Base-by-base conservation (phyloP, 2,797 vertebrate genomes). In the Falco concolor region DNA sequence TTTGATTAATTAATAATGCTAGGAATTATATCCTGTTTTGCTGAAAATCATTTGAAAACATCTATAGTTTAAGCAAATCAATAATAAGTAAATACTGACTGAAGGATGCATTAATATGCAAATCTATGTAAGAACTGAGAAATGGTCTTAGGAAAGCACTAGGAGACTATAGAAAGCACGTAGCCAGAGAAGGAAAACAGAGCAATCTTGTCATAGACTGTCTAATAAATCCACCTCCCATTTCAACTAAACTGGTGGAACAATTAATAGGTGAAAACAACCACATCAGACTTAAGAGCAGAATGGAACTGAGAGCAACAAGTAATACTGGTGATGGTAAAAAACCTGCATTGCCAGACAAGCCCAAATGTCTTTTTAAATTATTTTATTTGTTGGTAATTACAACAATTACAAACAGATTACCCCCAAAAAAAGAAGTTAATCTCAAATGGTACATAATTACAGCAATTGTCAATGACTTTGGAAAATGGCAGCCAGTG, bases 301-400 rank as follows among this genome's bases (percentile, higher is more conserved):
- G 27, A 30, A 32, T 34, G 59, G 24, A 90, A 67, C 34, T 12
- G 21, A 80, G 23, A 86, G 61, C 27, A 61, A 12, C 49, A 72
- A 88, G 40, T 38, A 68, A 59, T 16, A 64, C 1, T 30, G 42
- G 28, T 47, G 25, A 68, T 63, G n/a, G 59, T 47, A 47, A 78
- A 69, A 79, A 69, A 79, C 2, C 27, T 77, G 47, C 11, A 36
- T 28, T 89, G 54, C 36, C 63, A 90, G 74, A 79, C 45, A 65
- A 76, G 63, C 50, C 74, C 40, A 32, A 30, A 49, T 52, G 8
- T 82, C 47, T 84, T 84, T 45, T 40, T 0, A 45, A 78, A 77
- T 70, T 22, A 20, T 84, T 95, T 94, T 90, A 91, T 93, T 95
- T 93, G 60, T 67, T 53, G 90, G 64, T 79, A 89, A 63, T 79